Evolutionary conservation across 2,888 invertebrate genomes (phyloP), one percentile per base, ranked within the genome.

Genomic region (Eulithis prunata): DNA sequence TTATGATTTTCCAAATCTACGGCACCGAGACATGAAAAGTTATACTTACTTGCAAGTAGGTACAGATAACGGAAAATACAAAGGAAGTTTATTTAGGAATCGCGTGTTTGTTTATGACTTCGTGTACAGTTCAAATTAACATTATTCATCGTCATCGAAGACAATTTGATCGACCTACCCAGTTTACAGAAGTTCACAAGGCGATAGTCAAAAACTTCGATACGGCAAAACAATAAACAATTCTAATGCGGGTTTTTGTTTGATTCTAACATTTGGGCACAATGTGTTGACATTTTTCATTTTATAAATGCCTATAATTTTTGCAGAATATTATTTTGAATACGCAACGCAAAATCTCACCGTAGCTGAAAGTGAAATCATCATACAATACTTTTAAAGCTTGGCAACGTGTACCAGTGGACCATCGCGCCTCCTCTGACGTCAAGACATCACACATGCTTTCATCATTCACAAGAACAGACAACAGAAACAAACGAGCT

Each of bases 351-450:
- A 55, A 38, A 51, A 52, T 62, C 28, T 52, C 59, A 56, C 46
- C 49, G 55, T 41, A 45, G 57, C 45, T 38, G 62, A 66, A 62
- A 60, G 63, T 53, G 52, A 67, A 59, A 47, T 64, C 28, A 63
- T 69, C 57, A 55, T 62, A 68, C 60, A 57, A 70, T 69, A 58
- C 38, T 64, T 65, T 63, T 58, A 36, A 64, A 62, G 54, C 74
- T 86, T 86, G 85, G 85, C 85, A 86, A 70, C 71, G 70, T 60
- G 73, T 62, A 57, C 62, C 52, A 62, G 72, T 85, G 83, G 78
- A 78, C 79, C 82, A 80, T 79, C 82, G 82, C 85, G 82, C 85
- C 83, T 80, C 81, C 78, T 60, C 67, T 85, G 86, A 87, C 88
- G 86, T 82, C 75, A 78, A 64, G 10, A 53, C 59, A 28, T 41